Conservation (phyloP, 2,888 invertebrate species). For the Pammene aurita region DNA sequence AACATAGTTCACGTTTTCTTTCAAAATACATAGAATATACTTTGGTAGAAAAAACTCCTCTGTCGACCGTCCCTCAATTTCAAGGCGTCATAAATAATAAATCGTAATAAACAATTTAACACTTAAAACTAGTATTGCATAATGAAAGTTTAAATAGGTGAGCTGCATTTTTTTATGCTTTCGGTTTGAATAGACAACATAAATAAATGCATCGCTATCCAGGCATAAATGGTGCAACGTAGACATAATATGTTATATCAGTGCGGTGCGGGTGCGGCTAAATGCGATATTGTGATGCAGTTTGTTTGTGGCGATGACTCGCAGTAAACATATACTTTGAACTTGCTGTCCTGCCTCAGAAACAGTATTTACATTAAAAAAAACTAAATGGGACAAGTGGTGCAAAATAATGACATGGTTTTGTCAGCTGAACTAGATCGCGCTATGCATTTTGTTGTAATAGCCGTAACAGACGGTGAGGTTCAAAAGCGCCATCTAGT, state of each 20-base stretch:
- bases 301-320: constrained; percentile 6
- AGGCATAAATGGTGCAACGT: constrained; percentile 34
- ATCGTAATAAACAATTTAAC: constrained; percentile 81
- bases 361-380: background rate
- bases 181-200: constrained; percentile 33
- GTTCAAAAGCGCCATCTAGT: too few species aligned
- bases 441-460: background rate
- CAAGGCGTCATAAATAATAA: constrained; percentile 71
- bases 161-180: constrained; percentile 46
- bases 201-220: constrained; percentile 37
- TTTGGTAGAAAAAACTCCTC: constrained; percentile 75
- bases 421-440: background rate
- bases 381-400: background rate
- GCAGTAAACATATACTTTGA: background rate
- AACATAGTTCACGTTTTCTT: constrained; percentile 53
- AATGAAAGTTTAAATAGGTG: constrained; percentile 74
- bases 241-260: constrained; percentile 20
- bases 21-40: constrained; percentile 54
- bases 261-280: constrained; percentile 40
- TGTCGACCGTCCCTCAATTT: constrained; percentile 65
- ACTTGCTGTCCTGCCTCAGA: background rate
- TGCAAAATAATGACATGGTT: background rate
- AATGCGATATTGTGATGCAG: constrained; percentile 39
- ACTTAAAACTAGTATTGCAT: constrained; percentile 83
- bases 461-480: too few species aligned